Percentiles rank a stretch among this genome's conserved stretches.
Conservation (phyloP, 2,113 vertebrate genomes). For the Sus scrofa region T2T-Sscrofa CM000824.6:49753501-49754000, state of each 20-base stretch:
- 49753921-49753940: no score
- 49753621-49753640: no score
- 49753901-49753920: no score
- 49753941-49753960: no score
- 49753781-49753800: not conserved
- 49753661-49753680: not conserved
- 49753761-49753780: not conserved
- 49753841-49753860: no score
- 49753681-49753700: not conserved
- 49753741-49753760: not conserved
- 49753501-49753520: not conserved
- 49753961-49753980: no score
- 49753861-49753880: no score
- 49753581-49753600: rapidly evolving
- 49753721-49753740: not conserved
- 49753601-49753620: not conserved
- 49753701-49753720: not conserved
- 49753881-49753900: no score
- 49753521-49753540: not conserved
- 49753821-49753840: not conserved
- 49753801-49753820: not conserved
- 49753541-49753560: not conserved
- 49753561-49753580: rapidly evolving
- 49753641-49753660: not conserved
- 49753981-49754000: not conserved